Conservation (phyloP, 92 coral and sea anemone genomes). For the Siderastrea radians region DNA sequence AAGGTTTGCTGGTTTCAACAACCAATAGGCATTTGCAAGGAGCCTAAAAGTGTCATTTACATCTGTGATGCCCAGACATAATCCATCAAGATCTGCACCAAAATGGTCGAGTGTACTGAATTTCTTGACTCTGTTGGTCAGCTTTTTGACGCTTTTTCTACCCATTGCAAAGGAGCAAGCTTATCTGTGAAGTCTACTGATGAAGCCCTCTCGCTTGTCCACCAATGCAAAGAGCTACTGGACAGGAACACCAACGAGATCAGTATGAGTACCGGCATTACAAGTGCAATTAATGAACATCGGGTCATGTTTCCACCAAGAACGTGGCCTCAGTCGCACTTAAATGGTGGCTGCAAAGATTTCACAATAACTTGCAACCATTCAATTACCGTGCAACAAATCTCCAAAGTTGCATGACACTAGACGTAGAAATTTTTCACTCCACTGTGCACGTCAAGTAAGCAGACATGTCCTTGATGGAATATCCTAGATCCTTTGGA, state of each 20-base stretch:
- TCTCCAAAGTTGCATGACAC: conserved; percentile 50
- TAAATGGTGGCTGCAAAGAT: conserved; percentile 49
- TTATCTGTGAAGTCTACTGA: conserved; percentile 55
- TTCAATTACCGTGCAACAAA: conserved; percentile 40
- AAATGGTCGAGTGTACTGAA: conserved; percentile 30
- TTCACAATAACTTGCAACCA: conserved; percentile 11
- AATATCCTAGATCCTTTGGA: conserved; percentile 68
- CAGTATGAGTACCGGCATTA: conserved; percentile 57
- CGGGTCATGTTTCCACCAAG: conserved; percentile 66
- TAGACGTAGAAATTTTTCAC: conserved; percentile 66
- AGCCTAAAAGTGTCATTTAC: conserved; percentile 64
- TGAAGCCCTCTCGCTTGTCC: conserved; percentile 58
- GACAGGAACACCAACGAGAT: conserved; percentile 59
- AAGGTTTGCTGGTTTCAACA: conserved; percentile 47
- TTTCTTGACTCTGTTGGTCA: not conserved
- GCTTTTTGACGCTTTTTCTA: conserved; percentile 66
- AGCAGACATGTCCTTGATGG: conserved; percentile 59
- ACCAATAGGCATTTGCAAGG: conserved; percentile 59
- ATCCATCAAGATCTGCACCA: conserved; percentile 66
- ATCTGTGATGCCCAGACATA: conserved; percentile 67
- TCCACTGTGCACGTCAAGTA: conserved; percentile 59
- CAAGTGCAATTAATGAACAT: conserved; percentile 58
- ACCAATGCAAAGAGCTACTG: conserved; percentile 68
- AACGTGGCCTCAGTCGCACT: conserved; percentile 67
- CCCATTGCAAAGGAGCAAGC: conserved; percentile 57